Evolutionary conservation across 2,113 vertebrate genomes (phyloP), one percentile per base, ranked within the genome.

Genomic region (Poeciliopsis prolifica): DNA sequence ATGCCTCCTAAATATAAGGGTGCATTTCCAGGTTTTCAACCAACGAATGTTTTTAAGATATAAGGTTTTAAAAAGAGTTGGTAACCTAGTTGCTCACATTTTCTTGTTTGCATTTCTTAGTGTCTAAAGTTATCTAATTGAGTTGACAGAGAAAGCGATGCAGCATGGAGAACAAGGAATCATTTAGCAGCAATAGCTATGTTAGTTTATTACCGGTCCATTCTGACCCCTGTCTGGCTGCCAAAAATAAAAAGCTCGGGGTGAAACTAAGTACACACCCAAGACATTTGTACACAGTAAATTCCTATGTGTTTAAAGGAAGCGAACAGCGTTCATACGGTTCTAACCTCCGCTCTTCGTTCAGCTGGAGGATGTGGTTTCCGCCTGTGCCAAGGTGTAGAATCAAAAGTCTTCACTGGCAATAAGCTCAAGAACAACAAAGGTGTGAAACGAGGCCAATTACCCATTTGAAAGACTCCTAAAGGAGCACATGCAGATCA

Each of bases 361-460:
- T 40, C 71, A 82, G 48, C 61, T 75, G 12, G 65, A 33, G 1
- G 9, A 0, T 89, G 88, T 17, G 85, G 86, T 91, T 91, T 89
- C 77, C 79, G 68, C 1, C 48, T 31, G 13, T 35, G 37, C 30
- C 9, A 0, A 10, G 12, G 4, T 68, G 68, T 61, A n/a, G 33
- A 89, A 89, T 87, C 83, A 87, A 51, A 87, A 61, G 30, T 5
- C 14, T 48, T 79, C 82, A 90, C 80, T 82, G 26, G 0, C 2
- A 33, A 0, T 5, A 26, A 60, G 29, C 40, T 63, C 51, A 74
- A 26, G 44, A 35, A 5, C 15, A 62, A 8, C 11, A 63, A 68
- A 42, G 17, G 62, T 69, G 61, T 65, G 42, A 71, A 72, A 44
- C 37, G 1, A 11, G 5, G n/a, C 14, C 0, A 51, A 5, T 13